Evolutionary conservation across 2,888 invertebrate genomes (phyloP), one percentile per base, ranked within the genome.

Genomic region (Cantharis rustica): DNA sequence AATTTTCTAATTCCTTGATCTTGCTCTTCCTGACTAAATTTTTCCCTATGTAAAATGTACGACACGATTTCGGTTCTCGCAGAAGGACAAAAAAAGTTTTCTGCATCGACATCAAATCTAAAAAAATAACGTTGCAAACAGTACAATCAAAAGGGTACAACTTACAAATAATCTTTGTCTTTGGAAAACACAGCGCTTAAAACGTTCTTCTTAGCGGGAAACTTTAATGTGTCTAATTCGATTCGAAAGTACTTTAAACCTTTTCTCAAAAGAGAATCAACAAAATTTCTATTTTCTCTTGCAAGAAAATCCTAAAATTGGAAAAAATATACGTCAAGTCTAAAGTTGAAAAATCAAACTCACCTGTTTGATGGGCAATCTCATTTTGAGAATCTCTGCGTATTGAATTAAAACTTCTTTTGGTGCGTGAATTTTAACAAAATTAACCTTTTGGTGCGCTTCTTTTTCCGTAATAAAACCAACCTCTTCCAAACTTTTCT

Each of bases 361-460:
- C 86, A 93, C 93, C 89, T 91, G 89, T 88, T 92, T 94, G 87
- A 95, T 93, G 64, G 95, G 95, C 91, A 95, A 90, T 85, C 94
- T 91, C 47, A 95, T 89, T 87, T 95, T 94, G 82, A 95, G 90
- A 79, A 95, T 92, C 87, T 95, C 95, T 47, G 93, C 92, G 86
- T 95, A 95, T 80, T 93, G 90, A 76, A 92, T 90, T 16, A 95
- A 87, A 1, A 95, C 93, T 82, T 94, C 93, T 84, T 89, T 88
- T 0, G 95, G 93, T 0, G 93, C 94, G 86, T 94, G 93, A 27
- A 95, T 90, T 89, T 95, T 95, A 10, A 93, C 89, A 86, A 94
- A 95, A 84, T 91, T 90, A 79, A 92, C 89, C 66, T 91, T 90
- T 80, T 93, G 91, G 71, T 90, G 91, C 80, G 91, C 90, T 82